These are phyloP conservation scores for Ceratina japonica DNA, from an alignment of 1,140 invertebrate species.

Conservation along the genomic window DNA sequence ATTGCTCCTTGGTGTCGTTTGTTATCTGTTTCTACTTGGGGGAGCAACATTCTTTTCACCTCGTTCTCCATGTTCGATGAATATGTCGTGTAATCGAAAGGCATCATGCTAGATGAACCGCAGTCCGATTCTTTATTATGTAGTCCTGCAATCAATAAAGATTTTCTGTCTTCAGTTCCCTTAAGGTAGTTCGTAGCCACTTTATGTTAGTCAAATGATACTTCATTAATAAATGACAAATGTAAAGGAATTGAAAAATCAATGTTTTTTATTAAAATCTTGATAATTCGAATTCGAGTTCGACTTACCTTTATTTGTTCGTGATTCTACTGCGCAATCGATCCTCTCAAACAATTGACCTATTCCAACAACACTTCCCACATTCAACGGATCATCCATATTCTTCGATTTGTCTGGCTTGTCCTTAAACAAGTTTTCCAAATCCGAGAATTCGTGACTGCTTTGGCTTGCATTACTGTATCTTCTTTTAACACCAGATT, in stretches of 20 bases:
- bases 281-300: background rate
- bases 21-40: conserved; percentile 69
- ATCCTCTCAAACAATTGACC: conserved; percentile 80
- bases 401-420: conserved; percentile 69
- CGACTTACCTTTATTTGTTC: conserved; percentile 77
- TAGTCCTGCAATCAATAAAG: conserved; percentile 66
- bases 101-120: conserved; percentile 80
- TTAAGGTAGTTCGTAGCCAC: too few species aligned
- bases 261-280: too few species aligned
- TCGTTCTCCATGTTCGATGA: conserved; percentile 80
- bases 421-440: conserved; percentile 68
- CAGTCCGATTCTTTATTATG: conserved; percentile 78
- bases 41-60: conserved; percentile 74
- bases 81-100: conserved; percentile 46
- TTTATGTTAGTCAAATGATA: too few species aligned
- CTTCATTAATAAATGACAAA: too few species aligned
- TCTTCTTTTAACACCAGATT: conserved; percentile 68
- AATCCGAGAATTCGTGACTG: conserved; percentile 74
- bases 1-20: conserved; percentile 85
- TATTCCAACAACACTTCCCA: conserved; percentile 77
- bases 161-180: conserved; percentile 4
- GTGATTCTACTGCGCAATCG: conserved; percentile 72
- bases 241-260: too few species aligned
- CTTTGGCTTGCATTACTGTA: conserved; percentile 77
- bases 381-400: conserved; percentile 71